A percentile compares a stretch with the other conserved stretches of the same genome.
Evolutionary conservation across 2,888 invertebrate genomes (phyloP).

Genomic region (Kryphioiulus occultus): DNA sequence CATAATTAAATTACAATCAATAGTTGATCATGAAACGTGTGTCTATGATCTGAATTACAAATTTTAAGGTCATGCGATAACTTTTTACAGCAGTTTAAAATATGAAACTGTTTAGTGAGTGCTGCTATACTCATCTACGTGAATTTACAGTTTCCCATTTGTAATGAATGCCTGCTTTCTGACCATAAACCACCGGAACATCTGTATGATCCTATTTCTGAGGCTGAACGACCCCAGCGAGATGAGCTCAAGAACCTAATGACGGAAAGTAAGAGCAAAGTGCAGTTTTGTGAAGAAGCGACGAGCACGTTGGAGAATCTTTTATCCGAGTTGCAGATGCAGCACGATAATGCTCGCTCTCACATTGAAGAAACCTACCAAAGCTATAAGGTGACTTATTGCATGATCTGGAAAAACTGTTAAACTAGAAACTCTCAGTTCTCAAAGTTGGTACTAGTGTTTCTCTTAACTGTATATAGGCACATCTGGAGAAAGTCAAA

Average conservation of each 20-base stretch:
- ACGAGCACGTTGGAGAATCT: constrained; percentile 78
- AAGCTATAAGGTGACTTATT: constrained; percentile 52
- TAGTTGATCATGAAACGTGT: too few species aligned
- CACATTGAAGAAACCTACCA: constrained; percentile 78
- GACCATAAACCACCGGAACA: constrained; percentile 84
- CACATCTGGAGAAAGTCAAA: constrained; percentile 79
- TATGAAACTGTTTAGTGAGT: too few species aligned
- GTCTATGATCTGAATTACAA: too few species aligned
- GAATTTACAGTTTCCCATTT: constrained; percentile 75
- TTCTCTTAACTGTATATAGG: constrained; percentile 65
- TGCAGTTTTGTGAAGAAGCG: constrained; percentile 78
- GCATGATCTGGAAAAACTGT: neutral
- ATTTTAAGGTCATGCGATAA: too few species aligned
- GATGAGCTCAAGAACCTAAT: constrained; percentile 79
- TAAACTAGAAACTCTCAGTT: neutral
- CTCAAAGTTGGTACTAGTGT: neutral
- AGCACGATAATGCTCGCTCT: constrained; percentile 84
- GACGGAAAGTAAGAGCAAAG: constrained; percentile 77
- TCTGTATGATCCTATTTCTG: constrained; percentile 80
- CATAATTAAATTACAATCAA: too few species aligned
- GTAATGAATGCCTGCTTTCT: constrained; percentile 83
- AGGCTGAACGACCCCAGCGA: constrained; percentile 79
- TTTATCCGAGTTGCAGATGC: constrained; percentile 83
- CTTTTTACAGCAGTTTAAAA: too few species aligned
- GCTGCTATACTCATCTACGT: neutral